Evolutionary conservation across 1,140 invertebrate species (phyloP), one percentile per base, ranked within the genome.

Genomic region (Leptestheria dahalacensis): DNA sequence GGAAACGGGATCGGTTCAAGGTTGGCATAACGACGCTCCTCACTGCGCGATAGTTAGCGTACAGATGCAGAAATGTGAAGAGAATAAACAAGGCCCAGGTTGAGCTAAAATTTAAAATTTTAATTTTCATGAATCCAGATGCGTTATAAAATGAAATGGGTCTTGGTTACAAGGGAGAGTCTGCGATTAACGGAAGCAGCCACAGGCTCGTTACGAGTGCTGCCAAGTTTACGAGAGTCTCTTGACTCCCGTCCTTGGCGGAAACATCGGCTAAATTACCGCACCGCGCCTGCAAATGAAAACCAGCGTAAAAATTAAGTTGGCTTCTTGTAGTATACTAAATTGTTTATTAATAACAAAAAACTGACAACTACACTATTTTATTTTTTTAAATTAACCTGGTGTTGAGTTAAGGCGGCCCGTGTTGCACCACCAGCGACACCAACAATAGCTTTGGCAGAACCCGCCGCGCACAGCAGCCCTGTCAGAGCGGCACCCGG

Each of bases 221-320:
- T 28, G 86, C 69, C 48, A 97, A 74, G 74, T 97, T 97, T 1
- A 97, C 91, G 64, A 90, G 79, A 0, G 91, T 97, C 71, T 97
- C 94, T 77, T 98, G 95, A 64, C 89, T 92, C 9, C 88, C 86
- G 73, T 97, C 95, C 77, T 97, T 97, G 1, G 92, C 92, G 3
- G 89, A 84, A 1, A 97, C 88, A 75, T 97, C 86, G 1, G 87
- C 94, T 71, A 94, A 79, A 73, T 97, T 97, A 61, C 88, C 85
- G 62, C 82, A 72, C 50, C 88, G 72, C 0, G 92, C 89, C 77
- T 85, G 72, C 61, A n/a, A n/a, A n/a, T n/a, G n/a, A n/a, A n/a
- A n/a, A n/a, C n/a, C n/a, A n/a, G n/a, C n/a, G n/a, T n/a, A n/a
- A n/a, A n/a, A n/a, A n/a, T n/a, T n/a, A n/a, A n/a, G n/a, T n/a